Percentiles rank a stretch among this genome's conserved stretches.
Evolutionary conservation across 1,140 invertebrate genomes (phyloP).

Genomic region (Calliopsis andreniformis): DNA sequence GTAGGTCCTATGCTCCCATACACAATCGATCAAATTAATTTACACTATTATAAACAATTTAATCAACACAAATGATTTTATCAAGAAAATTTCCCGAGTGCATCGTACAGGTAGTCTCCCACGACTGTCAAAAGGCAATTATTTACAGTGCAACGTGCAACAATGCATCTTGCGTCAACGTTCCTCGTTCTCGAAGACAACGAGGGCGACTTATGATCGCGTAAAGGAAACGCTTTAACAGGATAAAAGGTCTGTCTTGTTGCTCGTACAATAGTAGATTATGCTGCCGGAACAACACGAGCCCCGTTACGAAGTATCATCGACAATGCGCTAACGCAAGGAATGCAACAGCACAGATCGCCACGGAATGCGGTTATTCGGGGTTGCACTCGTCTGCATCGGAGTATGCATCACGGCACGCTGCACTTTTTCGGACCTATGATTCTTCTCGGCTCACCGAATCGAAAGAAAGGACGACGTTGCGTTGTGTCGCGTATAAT

Average conservation of each 20-base stretch:
- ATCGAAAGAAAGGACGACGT: neutral
- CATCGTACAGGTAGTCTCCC: neutral
- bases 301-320: slow-evolving; percentile 43
- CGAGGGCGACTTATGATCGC: neutral
- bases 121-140: neutral
- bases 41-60: too few species aligned
- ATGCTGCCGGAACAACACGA: slow-evolving; percentile 26
- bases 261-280: slow-evolving; percentile 31
- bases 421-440: neutral
- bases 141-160: neutral
- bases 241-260: slow-evolving; percentile 33
- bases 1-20: too few species aligned
- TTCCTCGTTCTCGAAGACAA: neutral
- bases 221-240: neutral
- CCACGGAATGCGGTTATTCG: slow-evolving; percentile 53
- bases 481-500: neutral
- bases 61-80: too few species aligned
- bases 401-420: slow-evolving; percentile 22
- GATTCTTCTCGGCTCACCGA: neutral
- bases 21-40: too few species aligned
- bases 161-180: neutral
- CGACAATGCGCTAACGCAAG: slow-evolving; percentile 43
- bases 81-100: neutral
- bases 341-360: slow-evolving; percentile 50
- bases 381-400: slow-evolving; percentile 16